Evolutionary conservation across 2,888 invertebrate genomes (phyloP), one percentile per base, ranked within the genome.

Genomic region (Drosophila anceps): DNA sequence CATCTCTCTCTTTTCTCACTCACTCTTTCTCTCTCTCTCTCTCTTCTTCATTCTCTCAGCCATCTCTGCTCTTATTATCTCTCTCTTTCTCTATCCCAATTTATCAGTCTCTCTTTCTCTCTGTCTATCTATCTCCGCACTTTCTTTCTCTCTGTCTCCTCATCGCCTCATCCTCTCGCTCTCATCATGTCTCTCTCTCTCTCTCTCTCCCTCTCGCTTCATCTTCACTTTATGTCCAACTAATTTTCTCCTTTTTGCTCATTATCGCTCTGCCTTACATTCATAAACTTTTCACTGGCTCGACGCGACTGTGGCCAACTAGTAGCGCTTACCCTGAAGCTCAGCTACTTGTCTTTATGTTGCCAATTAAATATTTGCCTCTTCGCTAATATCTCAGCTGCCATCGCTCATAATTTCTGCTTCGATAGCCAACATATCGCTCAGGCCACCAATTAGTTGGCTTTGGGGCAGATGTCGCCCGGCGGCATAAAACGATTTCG

Each of bases 361-460:
- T 24, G 31, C 4, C 27, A 55, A 31, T 13, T 41, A 5, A 29
- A 9, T 29, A 3, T 29, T 24, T 24, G 24, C 29, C 33, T 54
- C 54, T 50, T 29, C 18, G 39, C 15, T 9, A 43, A 43, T 35
- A 35, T 61, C 39, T 24, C 77, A 41, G 51, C 58, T 50, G 68
- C 27, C 71, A 33, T 61, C 69, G 24, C 39, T 20, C 48, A 35
- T 53, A 35, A 53, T 35, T 13, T 33, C 8, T 13, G n/a, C 48
- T 46, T 20, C 15, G 46, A 27, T 53, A 15, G 24, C n/a, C 35
- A 53, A 55, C 65, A 7, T 62, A 70, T 59, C 63, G 54, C 67
- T 75, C n/a, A 66, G 59, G 20, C 31, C 60, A 59, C 65, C 69
- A 81, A 84, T 87, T 84, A 75, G 72, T 35, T 37, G 69, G 54